Conservation (phyloP, 2,888 invertebrate species). For the Ochropleura plecta region DNA sequence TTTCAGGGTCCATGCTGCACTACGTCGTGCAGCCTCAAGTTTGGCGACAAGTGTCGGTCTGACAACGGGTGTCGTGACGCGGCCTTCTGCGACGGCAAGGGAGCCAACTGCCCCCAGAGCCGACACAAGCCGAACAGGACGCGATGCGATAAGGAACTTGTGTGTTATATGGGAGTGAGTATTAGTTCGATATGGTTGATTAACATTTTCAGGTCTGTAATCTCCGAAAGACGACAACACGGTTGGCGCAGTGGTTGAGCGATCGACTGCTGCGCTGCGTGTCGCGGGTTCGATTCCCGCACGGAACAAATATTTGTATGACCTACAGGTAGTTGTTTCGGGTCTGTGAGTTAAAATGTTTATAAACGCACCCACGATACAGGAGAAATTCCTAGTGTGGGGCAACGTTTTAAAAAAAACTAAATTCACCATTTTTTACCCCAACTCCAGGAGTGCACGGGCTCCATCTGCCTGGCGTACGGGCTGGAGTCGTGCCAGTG, state of each 20-base stretch:
- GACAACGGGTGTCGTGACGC: slow-evolving; percentile 98
- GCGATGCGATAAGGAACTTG: slow-evolving; percentile 98
- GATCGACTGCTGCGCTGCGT: too few species aligned
- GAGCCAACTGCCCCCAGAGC: slow-evolving; percentile 97
- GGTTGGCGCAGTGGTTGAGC: too few species aligned
- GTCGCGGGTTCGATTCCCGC: too few species aligned
- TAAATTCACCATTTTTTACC: not conserved
- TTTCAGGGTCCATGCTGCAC: slow-evolving; percentile 98
- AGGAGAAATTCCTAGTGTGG: too few species aligned
- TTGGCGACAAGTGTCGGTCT: slow-evolving; percentile 97
- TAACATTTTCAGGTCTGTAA: not conserved
- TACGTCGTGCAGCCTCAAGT: slow-evolving; percentile 95
- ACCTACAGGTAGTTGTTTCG: too few species aligned
- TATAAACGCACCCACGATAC: too few species aligned
- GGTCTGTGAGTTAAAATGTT: too few species aligned
- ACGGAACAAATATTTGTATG: too few species aligned
- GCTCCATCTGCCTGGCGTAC: slow-evolving; percentile 99
- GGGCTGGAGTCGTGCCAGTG: slow-evolving; percentile 99
- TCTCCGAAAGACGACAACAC: too few species aligned
- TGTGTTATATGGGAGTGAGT: slow-evolving; percentile 98
- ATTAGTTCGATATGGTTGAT: not conserved
- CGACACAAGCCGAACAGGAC: slow-evolving; percentile 98
- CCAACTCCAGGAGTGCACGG: slow-evolving; percentile 95
- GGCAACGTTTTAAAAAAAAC: too few species aligned
- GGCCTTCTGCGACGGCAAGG: slow-evolving; percentile 97